Evolutionary conservation across 2,888 invertebrate genomes (phyloP), one percentile per base, ranked within the genome.

Genomic region (Drosophila siamana): DNA sequence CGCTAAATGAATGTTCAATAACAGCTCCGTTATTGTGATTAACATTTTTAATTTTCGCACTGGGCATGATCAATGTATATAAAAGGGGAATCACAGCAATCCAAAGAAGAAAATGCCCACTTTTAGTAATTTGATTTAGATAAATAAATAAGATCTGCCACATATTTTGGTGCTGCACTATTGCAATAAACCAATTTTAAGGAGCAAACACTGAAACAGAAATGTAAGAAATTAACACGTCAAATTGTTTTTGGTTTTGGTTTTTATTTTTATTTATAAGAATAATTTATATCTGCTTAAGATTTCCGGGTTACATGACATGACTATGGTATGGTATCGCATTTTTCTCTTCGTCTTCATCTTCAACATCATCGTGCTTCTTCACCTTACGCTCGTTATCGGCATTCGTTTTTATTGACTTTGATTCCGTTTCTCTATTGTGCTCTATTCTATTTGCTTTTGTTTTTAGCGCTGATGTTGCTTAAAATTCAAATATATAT

Each of bases 211-310:
- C 5, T n/a, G n/a, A 4, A 33, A 33, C 11, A 2, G 15, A 22
- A 13, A 4, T 44, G 8, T 15, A 19, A 9, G 24, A 15, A 56
- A 8, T 9, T 8, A 15, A 43, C 26, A 56, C 30, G n/a, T 11
- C 3, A 2, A 11, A 44, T 66, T 54, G 65, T 54, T 66, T 52
- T 72, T 76, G 51, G 9, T 41, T 46, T 51, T 76, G 33, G 72
- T 72, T 79, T 74, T 69, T 75, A 41, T 47, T 79, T 80, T 83
- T 89, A 88, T 89, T 89, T 90, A 90, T 90, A 90, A 90, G 90
- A 90, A 90, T 90, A 90, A 90, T 90, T 88, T 89, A 90, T 82
- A 88, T 90, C 89, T 91, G 88, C 87, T 90, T 90, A 91, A 76
- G 80, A 77, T 80, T 79, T 86, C 68, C 69, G 78, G 83, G 66